Base-by-base conservation (phyloP, 2,888 invertebrate species). In the Copidosoma aretas region DNA sequence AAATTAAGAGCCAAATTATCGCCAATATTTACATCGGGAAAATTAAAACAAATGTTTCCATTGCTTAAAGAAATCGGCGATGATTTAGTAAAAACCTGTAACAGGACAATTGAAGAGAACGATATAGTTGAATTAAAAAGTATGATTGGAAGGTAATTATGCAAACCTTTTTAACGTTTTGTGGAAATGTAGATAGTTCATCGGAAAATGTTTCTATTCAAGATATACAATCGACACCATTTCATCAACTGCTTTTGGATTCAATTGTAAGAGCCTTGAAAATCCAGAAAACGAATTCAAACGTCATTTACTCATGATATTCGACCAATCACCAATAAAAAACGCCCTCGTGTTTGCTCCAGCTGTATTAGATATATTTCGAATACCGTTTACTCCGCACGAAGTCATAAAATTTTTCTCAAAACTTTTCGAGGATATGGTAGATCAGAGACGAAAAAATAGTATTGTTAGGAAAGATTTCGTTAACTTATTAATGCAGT, bases 21-120 rank as follows among this genome's bases (percentile, higher is more conserved):
- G 0, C 89, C 91, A 0, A 87, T 89, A 0, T 92, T 91, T 77
- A 88, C 91, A 0, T 87, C 90, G 0, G 89, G 89, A 5, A 91
- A 91, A 81, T 81, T 91, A 59, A 91, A 89, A 79, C 86, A 82
- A 1, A 90, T 91, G 89, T 90, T 89, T 74, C 84, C 84, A 0
- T 86, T 88, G 0, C 86, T 91, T 14, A 85, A 88, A 53, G 84
- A 86, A 51, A 87, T 89, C 67, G 88, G 88, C 0, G 80, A 85
- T 14, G 85, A 87, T 66, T 85, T 90, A 73, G 78, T 86, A 1
- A 77, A 80, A 8, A 85, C 87, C 65, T 82, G 87, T 10, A 80
- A 84, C 24, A 64, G 78, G 59, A 53, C 32, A 78, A 68, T 70
- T 84, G 66, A 67, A 79, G 0, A 83, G 83, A 0, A 78, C 77